Evolutionary conservation across 2,113 vertebrate genomes (phyloP).

Genomic region (Takifugu flavidus): DNA sequence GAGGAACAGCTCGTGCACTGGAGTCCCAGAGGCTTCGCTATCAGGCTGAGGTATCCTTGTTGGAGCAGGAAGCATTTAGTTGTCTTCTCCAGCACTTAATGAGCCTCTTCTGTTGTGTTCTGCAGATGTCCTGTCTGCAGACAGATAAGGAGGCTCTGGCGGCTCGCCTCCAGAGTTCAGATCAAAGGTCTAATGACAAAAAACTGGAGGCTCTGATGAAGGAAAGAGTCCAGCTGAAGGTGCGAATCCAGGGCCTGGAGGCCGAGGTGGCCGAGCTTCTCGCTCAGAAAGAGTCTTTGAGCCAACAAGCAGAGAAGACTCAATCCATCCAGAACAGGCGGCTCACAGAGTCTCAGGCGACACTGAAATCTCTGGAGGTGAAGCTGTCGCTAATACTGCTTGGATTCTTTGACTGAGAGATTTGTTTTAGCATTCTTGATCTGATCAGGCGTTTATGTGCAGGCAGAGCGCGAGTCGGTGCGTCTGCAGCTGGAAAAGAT

Average conservation of each 20-base stretch:
- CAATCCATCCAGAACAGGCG: too few species aligned
- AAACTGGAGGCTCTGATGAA: conserved; percentile 79
- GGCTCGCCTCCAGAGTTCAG: conserved; percentile 78
- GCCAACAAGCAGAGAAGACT: too few species aligned
- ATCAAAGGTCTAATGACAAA: conserved; percentile 79
- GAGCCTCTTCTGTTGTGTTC: background rate
- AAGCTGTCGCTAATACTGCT: too few species aligned
- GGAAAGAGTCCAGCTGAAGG: conserved; percentile 84
- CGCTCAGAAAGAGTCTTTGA: background rate
- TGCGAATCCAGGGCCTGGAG: conserved; percentile 74
- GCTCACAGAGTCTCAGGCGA: too few species aligned
- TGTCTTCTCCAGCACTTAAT: background rate
- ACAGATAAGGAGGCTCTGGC: conserved; percentile 84
- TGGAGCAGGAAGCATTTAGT: too few species aligned
- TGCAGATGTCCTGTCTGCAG: conserved; percentile 78
- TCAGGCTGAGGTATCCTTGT: too few species aligned
- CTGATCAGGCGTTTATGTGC: conserved; percentile 6
- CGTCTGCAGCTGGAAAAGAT: conserved; percentile 80
- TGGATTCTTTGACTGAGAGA: too few species aligned
- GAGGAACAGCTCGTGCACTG: background rate
- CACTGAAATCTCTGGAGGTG: too few species aligned
- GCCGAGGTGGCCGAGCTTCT: background rate
- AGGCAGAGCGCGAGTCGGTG: conserved; percentile 91
- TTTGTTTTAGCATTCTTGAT: too few species aligned
- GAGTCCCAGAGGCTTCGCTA: background rate